Conservation (phyloP, 2,797 vertebrate species). For the Agapornis canus region DNA sequence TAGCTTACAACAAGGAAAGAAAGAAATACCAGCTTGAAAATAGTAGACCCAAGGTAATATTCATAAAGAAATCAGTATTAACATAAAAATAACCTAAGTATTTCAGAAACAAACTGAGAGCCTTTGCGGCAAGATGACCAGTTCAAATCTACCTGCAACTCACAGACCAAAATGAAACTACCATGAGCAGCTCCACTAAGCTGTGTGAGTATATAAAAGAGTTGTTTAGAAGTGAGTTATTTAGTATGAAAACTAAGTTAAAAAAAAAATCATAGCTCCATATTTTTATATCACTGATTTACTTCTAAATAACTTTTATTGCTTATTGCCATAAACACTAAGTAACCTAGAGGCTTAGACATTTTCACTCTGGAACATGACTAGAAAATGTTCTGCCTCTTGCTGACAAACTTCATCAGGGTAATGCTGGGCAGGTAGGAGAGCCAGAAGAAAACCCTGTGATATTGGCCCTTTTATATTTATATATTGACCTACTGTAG, state of each 20-base stretch:
- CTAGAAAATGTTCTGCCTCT: background rate
- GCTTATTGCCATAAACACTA: background rate
- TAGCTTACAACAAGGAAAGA: background rate
- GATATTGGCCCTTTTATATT: background rate
- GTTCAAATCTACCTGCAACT: background rate
- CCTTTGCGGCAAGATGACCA: background rate
- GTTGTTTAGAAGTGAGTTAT: background rate
- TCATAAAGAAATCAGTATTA: background rate
- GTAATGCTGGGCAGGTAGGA: background rate
- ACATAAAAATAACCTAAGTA: background rate
- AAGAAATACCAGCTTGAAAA: background rate
- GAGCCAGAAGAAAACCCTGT: background rate
- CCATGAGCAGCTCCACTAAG: background rate
- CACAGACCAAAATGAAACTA: background rate
- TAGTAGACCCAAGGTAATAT: background rate
- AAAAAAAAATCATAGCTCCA: background rate
- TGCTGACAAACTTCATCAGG: background rate
- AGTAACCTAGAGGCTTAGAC: background rate
- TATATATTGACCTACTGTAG: background rate
- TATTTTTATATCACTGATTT: background rate
- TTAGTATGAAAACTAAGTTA: background rate
- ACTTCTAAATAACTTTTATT: background rate
- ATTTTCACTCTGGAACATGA: background rate
- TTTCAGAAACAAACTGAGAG: background rate
- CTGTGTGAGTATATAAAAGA: background rate